These are phyloP conservation scores for Malurus leucopterus DNA, from an alignment of 2,797 vertebrate genomes.

Conservation along the genomic window DNA sequence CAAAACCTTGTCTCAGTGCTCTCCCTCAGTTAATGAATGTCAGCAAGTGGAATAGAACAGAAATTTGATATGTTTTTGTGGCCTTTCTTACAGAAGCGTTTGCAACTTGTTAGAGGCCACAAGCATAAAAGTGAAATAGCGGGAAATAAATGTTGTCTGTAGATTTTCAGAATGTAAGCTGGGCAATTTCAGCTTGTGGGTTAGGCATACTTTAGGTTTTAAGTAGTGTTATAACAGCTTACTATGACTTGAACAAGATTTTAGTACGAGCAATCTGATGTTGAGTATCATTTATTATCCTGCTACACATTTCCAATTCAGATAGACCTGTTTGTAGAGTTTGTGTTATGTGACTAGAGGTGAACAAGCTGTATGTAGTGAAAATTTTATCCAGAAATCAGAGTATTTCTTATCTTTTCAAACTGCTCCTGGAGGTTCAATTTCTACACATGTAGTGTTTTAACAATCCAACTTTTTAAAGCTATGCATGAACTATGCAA, in stretches of 20 bases:
- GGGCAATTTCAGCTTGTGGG: constrained; percentile 21
- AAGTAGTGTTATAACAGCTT: constrained; percentile 38
- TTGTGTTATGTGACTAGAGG: not conserved
- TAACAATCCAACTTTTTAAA: not conserved
- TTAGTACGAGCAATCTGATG: constrained; percentile 23
- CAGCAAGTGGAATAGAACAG: constrained; percentile 43
- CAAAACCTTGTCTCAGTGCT: constrained; percentile 9
- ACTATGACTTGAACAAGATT: constrained; percentile 5
- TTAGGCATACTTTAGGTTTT: constrained; percentile 24
- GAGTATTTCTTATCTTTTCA: not conserved
- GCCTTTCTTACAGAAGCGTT: constrained; percentile 41
- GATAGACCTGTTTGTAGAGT: not conserved
- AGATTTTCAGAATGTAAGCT: constrained; percentile 27
- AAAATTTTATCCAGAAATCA: not conserved
- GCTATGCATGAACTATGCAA: not conserved
- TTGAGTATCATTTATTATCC: constrained; percentile 24
- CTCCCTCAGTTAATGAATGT: constrained; percentile 55
- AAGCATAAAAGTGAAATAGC: constrained; percentile 23
- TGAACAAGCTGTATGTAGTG: not conserved
- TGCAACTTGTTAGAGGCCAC: constrained; percentile 35
- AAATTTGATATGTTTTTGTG: constrained; percentile 52
- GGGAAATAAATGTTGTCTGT: constrained; percentile 35
- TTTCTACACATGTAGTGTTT: not conserved
- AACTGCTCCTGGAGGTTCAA: not conserved
- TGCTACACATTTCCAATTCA: constrained; percentile 9